phyloP scores from a whole-genome alignment of 2,888 invertebrate genomes.

The Pycnomerus fuliginosus region DNA sequence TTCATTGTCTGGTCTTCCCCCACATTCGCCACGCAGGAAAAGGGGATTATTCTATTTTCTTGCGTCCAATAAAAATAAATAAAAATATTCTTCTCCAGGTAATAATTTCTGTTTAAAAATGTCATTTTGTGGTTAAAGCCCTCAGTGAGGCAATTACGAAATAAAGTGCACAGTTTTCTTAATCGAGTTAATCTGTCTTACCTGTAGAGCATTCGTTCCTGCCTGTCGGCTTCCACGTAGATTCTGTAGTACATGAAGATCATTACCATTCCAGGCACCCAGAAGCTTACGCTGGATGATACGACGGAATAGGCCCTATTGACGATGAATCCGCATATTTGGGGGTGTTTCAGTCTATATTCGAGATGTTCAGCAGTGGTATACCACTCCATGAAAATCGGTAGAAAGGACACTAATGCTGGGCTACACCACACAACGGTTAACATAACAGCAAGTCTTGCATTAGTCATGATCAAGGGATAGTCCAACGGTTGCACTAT shows the following conservation, averaged over 20 bases:
- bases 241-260: slow-evolving; percentile 89
- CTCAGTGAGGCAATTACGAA: too few species aligned
- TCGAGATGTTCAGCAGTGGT: slow-evolving; percentile 79
- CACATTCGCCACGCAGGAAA: too few species aligned
- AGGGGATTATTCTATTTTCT: too few species aligned
- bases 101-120: too few species aligned
- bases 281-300: slow-evolving; percentile 88
- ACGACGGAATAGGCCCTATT: slow-evolving; percentile 85
- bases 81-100: too few species aligned
- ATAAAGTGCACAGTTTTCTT: too few species aligned
- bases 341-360: slow-evolving; percentile 66
- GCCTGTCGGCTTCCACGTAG: slow-evolving; percentile 80
- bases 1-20: too few species aligned
- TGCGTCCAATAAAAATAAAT: too few species aligned
- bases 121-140: too few species aligned
- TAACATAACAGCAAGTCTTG: slow-evolving; percentile 76
- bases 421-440: slow-evolving; percentile 91
- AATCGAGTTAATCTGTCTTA: slow-evolving; percentile 48
- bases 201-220: slow-evolving; percentile 83
- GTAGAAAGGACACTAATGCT: slow-evolving; percentile 88
- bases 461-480: slow-evolving; percentile 88
- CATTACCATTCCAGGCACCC: slow-evolving; percentile 93
- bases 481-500: slow-evolving; percentile 94
- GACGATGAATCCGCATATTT: slow-evolving; percentile 80
- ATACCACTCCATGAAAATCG: slow-evolving; percentile 95